Conservation (phyloP, 2,888 invertebrate species). For the Mesoligia furuncula region DNA sequence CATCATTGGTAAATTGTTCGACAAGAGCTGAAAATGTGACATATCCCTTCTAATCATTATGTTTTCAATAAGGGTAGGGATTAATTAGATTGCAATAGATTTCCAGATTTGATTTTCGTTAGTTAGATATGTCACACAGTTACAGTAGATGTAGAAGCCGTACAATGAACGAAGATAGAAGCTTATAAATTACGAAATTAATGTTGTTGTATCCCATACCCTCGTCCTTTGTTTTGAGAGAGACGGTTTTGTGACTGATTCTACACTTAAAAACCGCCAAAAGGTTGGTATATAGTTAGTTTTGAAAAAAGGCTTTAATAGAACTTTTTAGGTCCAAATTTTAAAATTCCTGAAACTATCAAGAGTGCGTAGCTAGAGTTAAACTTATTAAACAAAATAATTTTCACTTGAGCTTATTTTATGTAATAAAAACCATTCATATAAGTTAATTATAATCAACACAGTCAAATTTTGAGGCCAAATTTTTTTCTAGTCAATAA, state of each 20-base stretch:
- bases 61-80: neutral
- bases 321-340: slow-evolving; percentile 37
- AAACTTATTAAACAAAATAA: neutral
- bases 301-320: slow-evolving; percentile 36
- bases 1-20: neutral
- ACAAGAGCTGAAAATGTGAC: neutral
- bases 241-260: slow-evolving; percentile 22
- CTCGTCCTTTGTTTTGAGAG: neutral
- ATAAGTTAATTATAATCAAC: slow-evolving; percentile 10
- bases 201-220: slow-evolving; percentile 12
- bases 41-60: neutral
- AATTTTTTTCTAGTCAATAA: slow-evolving; percentile 11
- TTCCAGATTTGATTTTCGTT: slow-evolving; percentile 12
- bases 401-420: slow-evolving; percentile 33
- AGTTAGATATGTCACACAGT: neutral
- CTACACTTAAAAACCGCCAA: slow-evolving; percentile 27
- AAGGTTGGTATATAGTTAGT: slow-evolving; percentile 21
- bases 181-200: neutral
- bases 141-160: slow-evolving; percentile 7
- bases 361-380: neutral
- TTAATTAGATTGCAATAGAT: neutral
- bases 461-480: slow-evolving; percentile 16
- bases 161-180: neutral
- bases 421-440: slow-evolving; percentile 3
- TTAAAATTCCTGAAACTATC: neutral